Percentiles rank a stretch among this genome's conserved stretches.
Evolutionary conservation across 2,797 vertebrate genomes (phyloP).

Genomic region (Gastrophryne carolinensis): DNA sequence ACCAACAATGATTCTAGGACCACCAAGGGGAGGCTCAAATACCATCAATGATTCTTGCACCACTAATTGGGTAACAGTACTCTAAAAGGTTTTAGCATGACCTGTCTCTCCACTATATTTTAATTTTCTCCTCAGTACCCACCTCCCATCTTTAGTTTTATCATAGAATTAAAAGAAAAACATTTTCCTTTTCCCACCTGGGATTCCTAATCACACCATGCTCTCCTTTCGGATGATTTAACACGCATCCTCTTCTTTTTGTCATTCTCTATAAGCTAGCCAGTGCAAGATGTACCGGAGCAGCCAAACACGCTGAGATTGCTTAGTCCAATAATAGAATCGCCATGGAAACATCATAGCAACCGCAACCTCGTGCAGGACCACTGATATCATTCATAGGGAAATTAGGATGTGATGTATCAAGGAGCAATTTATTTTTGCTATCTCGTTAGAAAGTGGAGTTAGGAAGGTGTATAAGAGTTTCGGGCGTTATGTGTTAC

Average conservation of each 20-base stretch:
- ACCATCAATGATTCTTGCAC: no score
- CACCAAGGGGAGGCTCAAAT: no score
- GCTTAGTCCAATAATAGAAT: constrained; percentile 49
- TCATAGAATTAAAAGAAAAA: no score
- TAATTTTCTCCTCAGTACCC: no score
- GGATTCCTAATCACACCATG: background rate
- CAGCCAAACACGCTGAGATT: background rate
- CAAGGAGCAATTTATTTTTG: background rate
- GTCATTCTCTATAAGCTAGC: constrained; percentile 10
- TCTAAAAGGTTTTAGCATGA: no score
- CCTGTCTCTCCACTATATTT: no score
- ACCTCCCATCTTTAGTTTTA: no score
- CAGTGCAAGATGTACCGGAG: constrained; percentile 5
- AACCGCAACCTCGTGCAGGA: constrained; percentile 27
- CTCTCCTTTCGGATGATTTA: background rate
- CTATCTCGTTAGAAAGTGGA: background rate
- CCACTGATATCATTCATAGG: constrained; percentile 42
- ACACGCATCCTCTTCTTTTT: background rate
- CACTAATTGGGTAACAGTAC: no score
- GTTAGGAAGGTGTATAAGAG: background rate
- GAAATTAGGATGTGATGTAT: constrained; percentile 30
- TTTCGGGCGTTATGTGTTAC: no score
- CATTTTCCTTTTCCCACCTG: constrained; percentile 24
- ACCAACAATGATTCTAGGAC: no score
- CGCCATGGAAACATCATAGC: constrained; percentile 48